Conservation (phyloP, 1,140 invertebrate species). For the Carposina sasakii region DNA sequence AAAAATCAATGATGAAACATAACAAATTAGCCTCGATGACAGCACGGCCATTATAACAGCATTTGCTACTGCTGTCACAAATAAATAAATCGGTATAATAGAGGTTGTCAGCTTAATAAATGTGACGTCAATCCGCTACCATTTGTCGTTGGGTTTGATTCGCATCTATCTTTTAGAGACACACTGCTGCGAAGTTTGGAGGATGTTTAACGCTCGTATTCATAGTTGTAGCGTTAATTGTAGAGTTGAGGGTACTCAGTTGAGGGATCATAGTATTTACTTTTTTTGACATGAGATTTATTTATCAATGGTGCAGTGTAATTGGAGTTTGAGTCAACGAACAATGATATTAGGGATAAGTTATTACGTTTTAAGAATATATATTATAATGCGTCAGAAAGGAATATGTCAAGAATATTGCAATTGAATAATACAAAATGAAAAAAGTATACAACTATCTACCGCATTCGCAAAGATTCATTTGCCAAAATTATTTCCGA, state of each 20-base stretch:
- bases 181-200: slow-evolving; percentile 18
- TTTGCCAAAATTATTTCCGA: too few species aligned
- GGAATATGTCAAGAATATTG: too few species aligned
- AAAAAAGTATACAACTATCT: too few species aligned
- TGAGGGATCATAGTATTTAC: background rate
- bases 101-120: slow-evolving; percentile 55
- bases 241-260: background rate
- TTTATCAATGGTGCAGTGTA: too few species aligned
- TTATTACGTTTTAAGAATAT: too few species aligned
- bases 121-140: slow-evolving; percentile 61
- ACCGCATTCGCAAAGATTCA: too few species aligned
- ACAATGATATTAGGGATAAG: too few species aligned
- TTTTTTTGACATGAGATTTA: too few species aligned
- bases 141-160: slow-evolving; percentile 45
- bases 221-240: background rate
- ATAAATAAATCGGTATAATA: slow-evolving; percentile 61
- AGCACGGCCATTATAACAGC: slow-evolving; percentile 46
- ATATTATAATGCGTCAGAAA: too few species aligned
- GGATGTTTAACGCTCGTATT: background rate
- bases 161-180: slow-evolving; percentile 41
- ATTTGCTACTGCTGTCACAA: slow-evolving; percentile 50
- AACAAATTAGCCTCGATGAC: slow-evolving; percentile 25
- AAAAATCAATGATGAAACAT: too few species aligned
- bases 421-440: too few species aligned
- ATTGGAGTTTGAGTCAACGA: too few species aligned